Evolutionary conservation across 1,140 invertebrate genomes (phyloP), one percentile per base, ranked within the genome.

Genomic region (Acromyrmex heyeri): DNA sequence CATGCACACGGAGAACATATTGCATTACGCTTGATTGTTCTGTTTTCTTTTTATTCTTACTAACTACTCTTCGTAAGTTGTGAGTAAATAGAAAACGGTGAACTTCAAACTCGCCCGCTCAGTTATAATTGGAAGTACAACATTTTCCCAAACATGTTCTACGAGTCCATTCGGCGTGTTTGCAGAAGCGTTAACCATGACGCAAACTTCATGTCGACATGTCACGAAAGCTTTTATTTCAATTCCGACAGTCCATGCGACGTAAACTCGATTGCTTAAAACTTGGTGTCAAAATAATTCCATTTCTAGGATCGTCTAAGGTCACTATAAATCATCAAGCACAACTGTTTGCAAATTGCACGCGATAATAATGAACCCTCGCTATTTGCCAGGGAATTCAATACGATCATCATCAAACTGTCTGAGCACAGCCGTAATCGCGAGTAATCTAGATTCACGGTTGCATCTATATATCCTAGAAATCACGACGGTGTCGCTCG

Each of bases 11-110:
- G 18, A n/a, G 55, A 73, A 73, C 69, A 62, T 83, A 75, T 83
- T 83, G 57, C 38, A 73, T 82, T 82, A 73, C 38, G 61, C 69
- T 81, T 64, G 75, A 88, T 69, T 88, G 77, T 72, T 73, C 50
- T 44, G 16, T 73, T 76, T 24, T 27, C 24, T 64, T 61, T 55
- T 61, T 61, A 3, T 75, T 14, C 44, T 64, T n/a, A 14, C 10
- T 30, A 1, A 14, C 10, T 30, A 1, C 10, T 12, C 12, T 48
- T 83, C 55, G 55, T 73, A 83, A 83, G 69, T 83, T 75, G 79
- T 18, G 55, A 83, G 69, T 83, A 75, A 83, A 83, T 73, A 75
- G 55, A 73, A 73, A 83, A 75, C 12, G 55, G 21, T 44, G 21
- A 14, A 62, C 67, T 61, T 83, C 38, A 73, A 83, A 83, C 79